A percentile compares a stretch with the other conserved stretches of the same genome.
Evolutionary conservation across 2,888 invertebrate species (phyloP).

Genomic region (Meteorus cinctellus): DNA sequence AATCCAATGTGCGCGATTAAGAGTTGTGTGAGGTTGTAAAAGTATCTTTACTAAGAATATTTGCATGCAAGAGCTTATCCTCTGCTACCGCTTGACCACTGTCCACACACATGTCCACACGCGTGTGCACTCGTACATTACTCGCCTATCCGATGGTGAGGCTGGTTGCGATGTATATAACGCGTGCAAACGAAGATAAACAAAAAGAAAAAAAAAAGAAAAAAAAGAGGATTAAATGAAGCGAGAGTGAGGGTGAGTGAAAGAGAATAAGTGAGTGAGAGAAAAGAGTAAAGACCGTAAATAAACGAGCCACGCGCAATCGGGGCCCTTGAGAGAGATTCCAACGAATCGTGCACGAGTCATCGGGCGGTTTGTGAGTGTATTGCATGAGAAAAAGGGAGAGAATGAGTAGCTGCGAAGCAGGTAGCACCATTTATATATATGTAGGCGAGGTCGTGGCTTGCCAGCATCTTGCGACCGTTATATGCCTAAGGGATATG

Average conservation of each 20-base stretch:
- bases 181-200: slow-evolving; percentile 6
- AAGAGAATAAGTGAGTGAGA: slow-evolving; percentile 18
- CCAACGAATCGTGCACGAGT: slow-evolving; percentile 67
- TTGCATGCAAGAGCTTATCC: slow-evolving; percentile 12
- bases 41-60: slow-evolving; percentile 5
- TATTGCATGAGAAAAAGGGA: neutral
- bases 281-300: slow-evolving; percentile 34
- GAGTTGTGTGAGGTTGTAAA: neutral
- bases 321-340: slow-evolving; percentile 53
- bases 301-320: slow-evolving; percentile 48
- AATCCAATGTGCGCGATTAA: neutral
- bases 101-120: slow-evolving; percentile 10
- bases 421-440: slow-evolving; percentile 41
- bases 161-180: slow-evolving; percentile 9
- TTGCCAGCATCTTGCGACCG: slow-evolving; percentile 31
- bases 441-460: slow-evolving; percentile 35
- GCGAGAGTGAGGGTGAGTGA: neutral
- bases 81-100: neutral
- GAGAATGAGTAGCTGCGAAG: slow-evolving; percentile 30
- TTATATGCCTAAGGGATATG: slow-evolving; percentile 41
- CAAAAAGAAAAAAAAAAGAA: neutral
- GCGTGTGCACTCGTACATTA: slow-evolving; percentile 27
- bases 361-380: slow-evolving; percentile 50
- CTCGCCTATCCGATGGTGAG: slow-evolving; percentile 15
- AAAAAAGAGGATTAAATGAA: slow-evolving; percentile 8